A percentile compares a stretch with the other conserved stretches of the same genome.
Conservation (phyloP, 2,797 vertebrate genomes). For the Betta splendens region DNA sequence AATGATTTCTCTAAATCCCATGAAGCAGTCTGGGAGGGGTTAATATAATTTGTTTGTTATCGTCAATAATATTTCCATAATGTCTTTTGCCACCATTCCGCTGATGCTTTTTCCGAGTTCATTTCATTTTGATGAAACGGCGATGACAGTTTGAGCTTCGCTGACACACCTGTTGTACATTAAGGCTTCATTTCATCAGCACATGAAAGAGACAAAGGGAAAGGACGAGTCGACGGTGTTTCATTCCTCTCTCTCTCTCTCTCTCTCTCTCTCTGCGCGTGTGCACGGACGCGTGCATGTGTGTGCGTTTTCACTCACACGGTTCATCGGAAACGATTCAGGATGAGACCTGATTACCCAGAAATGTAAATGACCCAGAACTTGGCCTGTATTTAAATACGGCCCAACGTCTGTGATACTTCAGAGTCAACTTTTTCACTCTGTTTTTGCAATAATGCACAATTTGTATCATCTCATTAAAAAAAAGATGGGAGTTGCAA, state of each 20-base stretch:
- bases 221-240: constrained; percentile 40
- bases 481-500: neutral
- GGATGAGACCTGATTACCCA: constrained; percentile 13
- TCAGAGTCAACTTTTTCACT: constrained; percentile 6
- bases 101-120: neutral
- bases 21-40: neutral
- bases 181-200: constrained; percentile 57
- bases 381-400: constrained; percentile 11
- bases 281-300: constrained; percentile 16
- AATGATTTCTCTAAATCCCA: constrained; percentile 1
- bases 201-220: constrained; percentile 69
- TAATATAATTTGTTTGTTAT: neutral
- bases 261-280: too few species aligned
- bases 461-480: neutral
- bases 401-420: constrained; percentile 10
- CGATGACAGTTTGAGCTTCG: constrained; percentile 27
- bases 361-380: constrained; percentile 23
- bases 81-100: constrained; percentile 4
- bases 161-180: constrained; percentile 64
- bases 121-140: constrained; percentile 31
- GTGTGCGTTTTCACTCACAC: constrained; percentile 18
- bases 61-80: neutral
- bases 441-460: constrained; percentile 12
- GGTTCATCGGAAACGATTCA: constrained; percentile 22
- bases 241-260: constrained; percentile 51